Conservation (phyloP, 2,888 invertebrate species). For the Stomorhina lunata region DNA sequence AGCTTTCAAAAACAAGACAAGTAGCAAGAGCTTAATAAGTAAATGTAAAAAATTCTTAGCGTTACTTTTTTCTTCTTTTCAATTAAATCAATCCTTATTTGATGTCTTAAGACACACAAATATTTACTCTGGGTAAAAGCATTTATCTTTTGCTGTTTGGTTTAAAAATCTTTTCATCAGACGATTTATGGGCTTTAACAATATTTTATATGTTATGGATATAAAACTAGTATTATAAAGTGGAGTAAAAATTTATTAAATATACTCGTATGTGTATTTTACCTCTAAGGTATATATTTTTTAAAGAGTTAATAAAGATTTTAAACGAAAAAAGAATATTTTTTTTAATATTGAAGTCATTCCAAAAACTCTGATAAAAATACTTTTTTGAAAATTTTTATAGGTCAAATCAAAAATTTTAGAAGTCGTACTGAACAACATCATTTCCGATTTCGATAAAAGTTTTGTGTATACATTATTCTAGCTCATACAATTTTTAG, state of each 20-base stretch:
- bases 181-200: background rate
- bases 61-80: conserved; percentile 35
- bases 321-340: too few relatives aligned
- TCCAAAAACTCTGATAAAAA: too few relatives aligned
- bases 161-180: background rate
- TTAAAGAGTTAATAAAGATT: too few relatives aligned
- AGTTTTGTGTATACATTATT: too few relatives aligned
- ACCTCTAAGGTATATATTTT: background rate
- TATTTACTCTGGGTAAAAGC: conserved; percentile 52
- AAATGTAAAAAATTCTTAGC: conserved; percentile 24
- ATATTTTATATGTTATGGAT: conserved; percentile 12
- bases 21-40: background rate
- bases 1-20: background rate
- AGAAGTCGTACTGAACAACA: too few relatives aligned
- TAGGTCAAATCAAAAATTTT: too few relatives aligned
- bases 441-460: too few relatives aligned
- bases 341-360: too few relatives aligned
- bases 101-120: conserved; percentile 60
- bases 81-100: conserved; percentile 65
- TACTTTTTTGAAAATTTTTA: too few relatives aligned
- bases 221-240: background rate
- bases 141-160: conserved; percentile 21
- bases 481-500: too few relatives aligned
- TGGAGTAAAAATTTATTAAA: background rate
- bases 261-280: background rate